Conservation (phyloP, 2,113 vertebrate genomes). For the cat (Felis catus) region DNA sequence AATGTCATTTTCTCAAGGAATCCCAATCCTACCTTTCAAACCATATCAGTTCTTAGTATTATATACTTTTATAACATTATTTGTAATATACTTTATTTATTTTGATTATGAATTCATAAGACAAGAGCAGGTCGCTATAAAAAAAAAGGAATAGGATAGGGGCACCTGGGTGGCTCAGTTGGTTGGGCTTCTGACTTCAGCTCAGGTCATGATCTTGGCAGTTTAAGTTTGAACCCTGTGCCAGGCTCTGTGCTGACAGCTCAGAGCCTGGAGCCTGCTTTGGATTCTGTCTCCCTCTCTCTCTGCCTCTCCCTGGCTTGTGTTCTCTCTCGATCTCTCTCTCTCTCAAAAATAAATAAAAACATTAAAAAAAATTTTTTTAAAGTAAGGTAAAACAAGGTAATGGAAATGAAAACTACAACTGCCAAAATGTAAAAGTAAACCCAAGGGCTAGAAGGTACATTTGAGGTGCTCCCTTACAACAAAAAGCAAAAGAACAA, state of each 20-base stretch:
- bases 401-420: not conserved
- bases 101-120: not conserved
- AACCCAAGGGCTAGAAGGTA: not conserved
- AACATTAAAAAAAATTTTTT: no score
- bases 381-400: not conserved
- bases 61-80: not conserved
- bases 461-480: not conserved
- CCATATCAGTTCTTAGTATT: not conserved
- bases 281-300: no score
- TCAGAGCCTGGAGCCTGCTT: no score
- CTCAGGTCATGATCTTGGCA: no score
- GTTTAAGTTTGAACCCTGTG: no score
- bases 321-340: no score
- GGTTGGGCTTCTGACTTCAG: no score
- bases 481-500: not conserved
- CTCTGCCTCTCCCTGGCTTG: no score
- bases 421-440: not conserved
- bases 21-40: not conserved
- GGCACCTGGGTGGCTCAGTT: no score
- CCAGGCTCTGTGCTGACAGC: no score
- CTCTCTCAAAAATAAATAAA: no score
- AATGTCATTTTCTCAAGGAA: not conserved
- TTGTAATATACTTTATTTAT: not conserved
- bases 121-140: not conserved
- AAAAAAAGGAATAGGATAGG: not conserved